Conservation (phyloP, 2,888 invertebrate species). For the Papilio demoleus region DNA sequence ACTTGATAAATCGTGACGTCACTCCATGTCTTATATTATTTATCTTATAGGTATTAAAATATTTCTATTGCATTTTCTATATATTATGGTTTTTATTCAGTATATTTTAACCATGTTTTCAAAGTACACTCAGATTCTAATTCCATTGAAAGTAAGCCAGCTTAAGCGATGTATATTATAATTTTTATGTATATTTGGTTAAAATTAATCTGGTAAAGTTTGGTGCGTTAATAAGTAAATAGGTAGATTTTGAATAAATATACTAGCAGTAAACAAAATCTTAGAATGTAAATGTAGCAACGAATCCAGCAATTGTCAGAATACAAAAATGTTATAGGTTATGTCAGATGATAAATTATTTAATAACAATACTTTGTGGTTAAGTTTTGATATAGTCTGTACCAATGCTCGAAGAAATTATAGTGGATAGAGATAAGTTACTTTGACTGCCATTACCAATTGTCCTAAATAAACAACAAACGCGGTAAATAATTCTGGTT, state of each 20-base stretch:
- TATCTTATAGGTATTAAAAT: too few relatives aligned
- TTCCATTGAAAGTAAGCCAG: background rate
- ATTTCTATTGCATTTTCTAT: background rate
- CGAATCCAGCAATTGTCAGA: background rate
- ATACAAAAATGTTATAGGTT: background rate
- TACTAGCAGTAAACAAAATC: background rate
- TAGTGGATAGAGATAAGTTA: background rate
- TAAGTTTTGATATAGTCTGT: too few relatives aligned
- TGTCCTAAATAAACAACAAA: background rate
- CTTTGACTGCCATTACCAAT: background rate
- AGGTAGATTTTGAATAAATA: background rate
- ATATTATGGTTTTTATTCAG: background rate
- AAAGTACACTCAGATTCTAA: background rate
- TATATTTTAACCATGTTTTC: background rate
- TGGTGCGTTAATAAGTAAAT: background rate
- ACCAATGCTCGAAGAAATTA: background rate
- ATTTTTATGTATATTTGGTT: background rate
- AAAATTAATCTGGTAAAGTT: background rate
- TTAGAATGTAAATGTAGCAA: background rate
- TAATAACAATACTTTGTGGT: too few relatives aligned
- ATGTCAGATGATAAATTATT: too few relatives aligned
- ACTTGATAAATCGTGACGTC: too few relatives aligned
- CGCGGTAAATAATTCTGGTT: background rate
- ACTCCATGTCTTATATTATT: too few relatives aligned
- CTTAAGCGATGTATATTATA: background rate